phyloP scores from a whole-genome alignment of 2,888 invertebrate species.

The Lycia hirtaria region DNA sequence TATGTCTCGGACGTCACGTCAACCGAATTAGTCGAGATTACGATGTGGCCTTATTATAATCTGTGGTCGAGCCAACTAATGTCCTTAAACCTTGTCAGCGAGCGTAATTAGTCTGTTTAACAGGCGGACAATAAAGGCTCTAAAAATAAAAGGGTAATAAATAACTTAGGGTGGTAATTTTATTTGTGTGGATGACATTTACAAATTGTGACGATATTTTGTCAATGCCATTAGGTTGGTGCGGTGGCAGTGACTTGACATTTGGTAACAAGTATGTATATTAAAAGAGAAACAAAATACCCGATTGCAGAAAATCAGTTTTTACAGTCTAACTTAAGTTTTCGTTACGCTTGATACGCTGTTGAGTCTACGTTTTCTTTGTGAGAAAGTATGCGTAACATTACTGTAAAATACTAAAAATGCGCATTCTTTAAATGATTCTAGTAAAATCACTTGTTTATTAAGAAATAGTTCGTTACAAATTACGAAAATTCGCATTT shows the following conservation, averaged over 20 bases:
- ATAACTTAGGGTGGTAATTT: slow-evolving; percentile 29
- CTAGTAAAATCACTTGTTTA: no score
- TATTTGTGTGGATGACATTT: slow-evolving; percentile 30
- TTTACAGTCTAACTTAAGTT: no score
- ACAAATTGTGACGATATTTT: background rate
- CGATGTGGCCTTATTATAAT: slow-evolving; percentile 1
- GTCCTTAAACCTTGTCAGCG: slow-evolving; percentile 60
- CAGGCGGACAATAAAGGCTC: slow-evolving; percentile 39
- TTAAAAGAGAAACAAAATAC: no score
- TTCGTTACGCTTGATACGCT: no score
- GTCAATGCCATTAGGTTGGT: background rate
- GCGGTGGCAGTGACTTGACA: background rate
- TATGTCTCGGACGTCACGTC: slow-evolving; percentile 54
- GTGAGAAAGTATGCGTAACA: no score
- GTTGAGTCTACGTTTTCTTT: no score
- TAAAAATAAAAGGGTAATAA: slow-evolving; percentile 43
- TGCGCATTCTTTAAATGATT: no score
- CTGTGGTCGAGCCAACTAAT: slow-evolving; percentile 53
- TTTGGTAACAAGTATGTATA: no score
- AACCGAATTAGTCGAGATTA: slow-evolving; percentile 55
- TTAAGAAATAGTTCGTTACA: no score
- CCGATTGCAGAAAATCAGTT: no score
- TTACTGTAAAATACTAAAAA: no score
- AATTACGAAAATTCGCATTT: no score
- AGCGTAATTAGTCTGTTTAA: slow-evolving; percentile 59